These are phyloP conservation scores for Leptinotarsa peninsularis DNA, from an alignment of 2,888 invertebrate species.

Conservation along the genomic window DNA sequence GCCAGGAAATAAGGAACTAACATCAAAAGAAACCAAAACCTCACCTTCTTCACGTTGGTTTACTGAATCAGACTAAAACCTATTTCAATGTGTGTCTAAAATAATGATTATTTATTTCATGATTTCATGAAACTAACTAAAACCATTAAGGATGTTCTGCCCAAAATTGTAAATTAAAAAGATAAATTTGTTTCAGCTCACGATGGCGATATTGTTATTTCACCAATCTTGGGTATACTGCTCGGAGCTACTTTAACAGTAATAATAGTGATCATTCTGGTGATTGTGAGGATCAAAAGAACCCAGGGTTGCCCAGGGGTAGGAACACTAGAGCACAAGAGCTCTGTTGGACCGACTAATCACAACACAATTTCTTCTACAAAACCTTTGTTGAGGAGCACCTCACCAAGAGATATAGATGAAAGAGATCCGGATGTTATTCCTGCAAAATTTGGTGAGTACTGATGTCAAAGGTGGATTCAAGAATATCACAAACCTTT, in stretches of 20 bases:
- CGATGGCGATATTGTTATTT: constrained; percentile 69
- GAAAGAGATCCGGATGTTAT: constrained; percentile 81
- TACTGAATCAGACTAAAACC: no score
- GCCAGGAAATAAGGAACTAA: no score
- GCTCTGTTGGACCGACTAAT: constrained; percentile 55
- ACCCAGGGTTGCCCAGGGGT: constrained; percentile 58
- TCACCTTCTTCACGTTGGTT: no score
- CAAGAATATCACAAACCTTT: no score
- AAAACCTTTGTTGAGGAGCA: constrained; percentile 63
- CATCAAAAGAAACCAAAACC: no score
- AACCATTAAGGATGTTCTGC: background rate
- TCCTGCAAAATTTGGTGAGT: constrained; percentile 72
- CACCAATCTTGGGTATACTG: constrained; percentile 70
- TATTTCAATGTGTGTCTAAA: no score
- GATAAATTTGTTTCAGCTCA: constrained; percentile 64
- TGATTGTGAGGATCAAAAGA: constrained; percentile 68
- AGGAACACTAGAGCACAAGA: constrained; percentile 65
- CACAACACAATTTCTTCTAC: constrained; percentile 62
- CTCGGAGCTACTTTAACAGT: constrained; percentile 70
- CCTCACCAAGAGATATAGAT: constrained; percentile 66
- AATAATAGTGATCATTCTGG: constrained; percentile 67
- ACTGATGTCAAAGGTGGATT: background rate
- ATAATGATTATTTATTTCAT: background rate
- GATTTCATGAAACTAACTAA: background rate
- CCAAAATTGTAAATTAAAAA: background rate